These are phyloP conservation scores for Hydractinia symbiolongicarpus DNA, from an alignment of 30 jellyfish, hydroid and myxozoan genomes.

Conservation along the genomic window DNA sequence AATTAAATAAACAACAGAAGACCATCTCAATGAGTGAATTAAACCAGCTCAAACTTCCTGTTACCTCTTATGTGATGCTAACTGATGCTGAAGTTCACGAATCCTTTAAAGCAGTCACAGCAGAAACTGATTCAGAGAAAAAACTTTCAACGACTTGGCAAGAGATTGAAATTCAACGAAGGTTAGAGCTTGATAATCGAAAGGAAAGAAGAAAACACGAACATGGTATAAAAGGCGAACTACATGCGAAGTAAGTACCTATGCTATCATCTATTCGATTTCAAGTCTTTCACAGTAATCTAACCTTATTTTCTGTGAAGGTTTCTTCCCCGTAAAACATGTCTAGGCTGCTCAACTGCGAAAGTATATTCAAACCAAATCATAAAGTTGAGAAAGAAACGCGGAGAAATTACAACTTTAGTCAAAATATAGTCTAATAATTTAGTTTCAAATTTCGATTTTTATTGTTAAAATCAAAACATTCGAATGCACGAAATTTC, in stretches of 20 bases:
- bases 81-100: conserved; percentile 85
- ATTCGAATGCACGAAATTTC: too few relatives aligned
- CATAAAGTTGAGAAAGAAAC: too few relatives aligned
- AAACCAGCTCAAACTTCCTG: conserved; percentile 7
- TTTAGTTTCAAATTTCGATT: too few relatives aligned
- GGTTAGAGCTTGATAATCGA: conserved; percentile 56
- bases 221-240: conserved; percentile 74
- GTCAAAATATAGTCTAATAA: too few relatives aligned
- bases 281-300: too few relatives aligned
- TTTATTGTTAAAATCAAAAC: too few relatives aligned
- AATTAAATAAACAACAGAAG: background rate
- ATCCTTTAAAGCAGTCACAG: conserved; percentile 49
- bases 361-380: too few relatives aligned
- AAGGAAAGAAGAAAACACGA: conserved; percentile 57
- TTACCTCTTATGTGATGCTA: conserved; percentile 42
- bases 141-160: conserved; percentile 67
- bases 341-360: too few relatives aligned
- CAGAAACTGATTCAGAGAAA: conserved; percentile 23
- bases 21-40: conserved; percentile 12
- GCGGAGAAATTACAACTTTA: too few relatives aligned
- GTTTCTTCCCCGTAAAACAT: too few relatives aligned
- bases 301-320: too few relatives aligned
- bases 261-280: background rate
- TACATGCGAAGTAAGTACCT: conserved; percentile 68
- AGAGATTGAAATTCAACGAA: conserved; percentile 68